Evolutionary conservation across 2,797 vertebrate species (phyloP).

Genomic region (Lycodopsis pacificus): DNA sequence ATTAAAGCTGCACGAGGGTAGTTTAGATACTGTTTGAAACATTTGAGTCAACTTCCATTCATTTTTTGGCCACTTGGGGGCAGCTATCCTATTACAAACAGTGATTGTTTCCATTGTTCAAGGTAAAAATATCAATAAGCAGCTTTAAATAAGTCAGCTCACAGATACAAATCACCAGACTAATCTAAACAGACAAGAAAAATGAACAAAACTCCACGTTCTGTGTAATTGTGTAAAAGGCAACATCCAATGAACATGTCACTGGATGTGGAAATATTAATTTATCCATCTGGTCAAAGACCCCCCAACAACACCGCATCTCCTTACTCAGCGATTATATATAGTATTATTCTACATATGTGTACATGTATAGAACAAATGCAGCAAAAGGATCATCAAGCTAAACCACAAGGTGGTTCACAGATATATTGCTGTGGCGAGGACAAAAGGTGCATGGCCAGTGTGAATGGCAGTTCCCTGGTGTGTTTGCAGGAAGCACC

Average conservation of each 20-base stretch:
- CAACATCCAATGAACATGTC: neutral
- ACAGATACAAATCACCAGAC: neutral
- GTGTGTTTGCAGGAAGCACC: slow-evolving; percentile 66
- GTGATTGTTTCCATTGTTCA: neutral
- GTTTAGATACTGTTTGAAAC: neutral
- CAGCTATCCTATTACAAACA: neutral
- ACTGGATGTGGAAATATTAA: neutral
- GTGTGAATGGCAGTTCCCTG: slow-evolving; percentile 3
- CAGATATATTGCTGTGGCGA: slow-evolving; percentile 2
- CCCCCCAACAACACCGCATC: neutral
- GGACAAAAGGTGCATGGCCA: slow-evolving; percentile 1
- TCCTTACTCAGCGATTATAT: too few relatives aligned
- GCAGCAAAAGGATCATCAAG: neutral
- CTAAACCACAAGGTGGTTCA: neutral
- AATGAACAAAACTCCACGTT: neutral
- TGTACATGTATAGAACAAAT: neutral
- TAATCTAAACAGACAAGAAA: neutral
- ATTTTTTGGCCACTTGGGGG: neutral
- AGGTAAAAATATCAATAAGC: neutral
- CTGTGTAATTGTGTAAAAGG: neutral
- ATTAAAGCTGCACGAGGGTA: neutral
- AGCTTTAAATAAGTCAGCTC: neutral
- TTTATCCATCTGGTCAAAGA: neutral
- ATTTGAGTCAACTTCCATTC: neutral
- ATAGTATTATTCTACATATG: too few relatives aligned